Evolutionary conservation across 1,140 invertebrate genomes (phyloP).

Genomic region (Megalopta genalis): DNA sequence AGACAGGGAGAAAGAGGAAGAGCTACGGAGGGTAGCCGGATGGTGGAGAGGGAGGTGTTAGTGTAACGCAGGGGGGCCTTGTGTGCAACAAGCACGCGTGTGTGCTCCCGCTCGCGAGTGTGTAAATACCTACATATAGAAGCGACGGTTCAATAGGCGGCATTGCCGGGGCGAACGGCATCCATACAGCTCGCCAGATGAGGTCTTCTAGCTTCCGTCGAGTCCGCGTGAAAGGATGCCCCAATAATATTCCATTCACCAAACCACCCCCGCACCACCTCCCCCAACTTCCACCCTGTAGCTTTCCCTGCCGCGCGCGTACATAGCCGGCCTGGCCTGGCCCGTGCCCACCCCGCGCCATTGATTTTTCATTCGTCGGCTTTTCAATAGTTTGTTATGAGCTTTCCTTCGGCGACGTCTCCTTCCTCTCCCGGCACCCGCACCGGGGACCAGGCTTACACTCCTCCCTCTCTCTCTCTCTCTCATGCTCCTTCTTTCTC

Average conservation of each 20-base stretch:
- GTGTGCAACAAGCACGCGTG: constrained; percentile 46
- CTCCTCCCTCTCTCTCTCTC: no score
- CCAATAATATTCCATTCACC: constrained; percentile 81
- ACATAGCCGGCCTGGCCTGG: constrained; percentile 66
- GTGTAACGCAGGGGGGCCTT: constrained; percentile 19
- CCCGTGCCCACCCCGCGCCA: constrained; percentile 66
- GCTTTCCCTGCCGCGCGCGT: constrained; percentile 53
- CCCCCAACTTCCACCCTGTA: constrained; percentile 54
- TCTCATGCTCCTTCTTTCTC: neutral
- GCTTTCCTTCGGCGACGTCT: constrained; percentile 74
- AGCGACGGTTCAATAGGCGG: constrained; percentile 77
- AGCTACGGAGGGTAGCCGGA: no score
- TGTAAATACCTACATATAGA: constrained; percentile 63
- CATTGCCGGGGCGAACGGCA: constrained; percentile 76
- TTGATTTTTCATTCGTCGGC: constrained; percentile 79
- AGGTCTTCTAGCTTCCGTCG: constrained; percentile 80
- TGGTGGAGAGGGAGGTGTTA: constrained; percentile 20
- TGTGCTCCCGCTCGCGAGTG: constrained; percentile 32
- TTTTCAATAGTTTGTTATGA: constrained; percentile 80
- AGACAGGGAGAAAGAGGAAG: neutral
- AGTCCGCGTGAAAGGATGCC: constrained; percentile 81
- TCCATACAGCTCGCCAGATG: constrained; percentile 78
- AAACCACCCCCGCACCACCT: constrained; percentile 63
- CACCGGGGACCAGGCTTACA: constrained; percentile 19
- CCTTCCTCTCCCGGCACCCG: constrained; percentile 58